These are phyloP conservation scores for Cristatella mucedo DNA, from an alignment of 2,888 invertebrate species.

Conservation along the genomic window DNA sequence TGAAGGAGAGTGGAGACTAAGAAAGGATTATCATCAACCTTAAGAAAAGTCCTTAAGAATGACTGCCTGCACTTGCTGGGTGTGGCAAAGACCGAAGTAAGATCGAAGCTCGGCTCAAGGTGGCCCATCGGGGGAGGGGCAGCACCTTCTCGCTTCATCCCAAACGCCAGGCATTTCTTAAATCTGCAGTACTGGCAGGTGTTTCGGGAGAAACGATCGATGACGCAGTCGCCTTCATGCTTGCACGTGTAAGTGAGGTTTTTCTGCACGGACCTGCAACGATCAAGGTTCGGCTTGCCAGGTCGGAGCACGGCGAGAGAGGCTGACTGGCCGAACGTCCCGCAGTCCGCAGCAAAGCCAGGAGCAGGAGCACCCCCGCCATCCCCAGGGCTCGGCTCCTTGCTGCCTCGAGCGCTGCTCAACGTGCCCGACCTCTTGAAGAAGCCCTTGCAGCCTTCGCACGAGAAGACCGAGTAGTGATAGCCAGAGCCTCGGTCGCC, in stretches of 20 bases:
- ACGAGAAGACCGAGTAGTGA: conserved; percentile 36
- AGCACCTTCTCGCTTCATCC: conserved; percentile 37
- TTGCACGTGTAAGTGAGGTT: conserved; percentile 32
- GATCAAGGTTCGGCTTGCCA: no score
- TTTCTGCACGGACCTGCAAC: conserved; percentile 35
- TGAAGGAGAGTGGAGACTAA: no score
- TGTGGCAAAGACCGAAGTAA: no score
- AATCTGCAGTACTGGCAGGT: conserved; percentile 36
- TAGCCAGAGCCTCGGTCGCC: conserved; percentile 34
- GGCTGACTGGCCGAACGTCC: no score
- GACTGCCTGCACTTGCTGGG: background rate
- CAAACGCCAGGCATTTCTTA: conserved; percentile 30
- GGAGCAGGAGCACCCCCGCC: no score
- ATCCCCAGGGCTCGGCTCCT: no score
- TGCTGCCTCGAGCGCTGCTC: no score
- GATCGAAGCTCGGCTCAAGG: no score
- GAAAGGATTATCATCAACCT: background rate
- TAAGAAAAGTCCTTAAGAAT: background rate
- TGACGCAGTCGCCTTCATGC: conserved; percentile 24
- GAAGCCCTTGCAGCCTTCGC: conserved; percentile 39
- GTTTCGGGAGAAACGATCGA: conserved; percentile 35
- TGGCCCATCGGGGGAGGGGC: no score
- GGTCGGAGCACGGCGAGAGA: no score
- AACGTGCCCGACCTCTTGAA: no score
- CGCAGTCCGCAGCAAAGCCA: no score